Percentiles rank a stretch among this genome's conserved stretches.
These are phyloP conservation scores for Phataginus tricuspis DNA, from an alignment of 2,797 vertebrate species.

Conservation along the genomic window DNA sequence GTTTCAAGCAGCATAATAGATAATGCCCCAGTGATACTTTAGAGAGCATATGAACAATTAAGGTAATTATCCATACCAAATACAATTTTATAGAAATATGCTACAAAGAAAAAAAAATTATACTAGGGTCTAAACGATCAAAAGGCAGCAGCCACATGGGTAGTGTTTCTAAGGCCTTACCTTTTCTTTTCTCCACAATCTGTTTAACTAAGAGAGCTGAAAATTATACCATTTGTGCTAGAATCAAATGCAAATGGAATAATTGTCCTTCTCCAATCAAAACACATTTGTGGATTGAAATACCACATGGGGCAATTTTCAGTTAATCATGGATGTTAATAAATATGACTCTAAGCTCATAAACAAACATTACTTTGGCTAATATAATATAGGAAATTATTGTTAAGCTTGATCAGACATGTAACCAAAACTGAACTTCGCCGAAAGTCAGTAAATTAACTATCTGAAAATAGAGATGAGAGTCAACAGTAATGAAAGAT, in stretches of 20 bases:
- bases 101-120: constrained; percentile 55
- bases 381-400: constrained; percentile 82
- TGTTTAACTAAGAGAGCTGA: constrained; percentile 70
- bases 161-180: background rate
- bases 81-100: constrained; percentile 64
- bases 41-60: constrained; percentile 64
- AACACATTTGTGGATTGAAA: constrained; percentile 77
- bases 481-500: constrained; percentile 81
- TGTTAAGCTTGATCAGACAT: constrained; percentile 83
- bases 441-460: constrained; percentile 83
- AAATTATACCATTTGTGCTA: constrained; percentile 66
- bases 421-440: constrained; percentile 82
- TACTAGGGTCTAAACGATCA: background rate
- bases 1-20: constrained; percentile 6
- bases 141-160: background rate
- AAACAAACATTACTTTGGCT: constrained; percentile 76
- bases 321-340: constrained; percentile 79
- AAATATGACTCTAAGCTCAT: constrained; percentile 78
- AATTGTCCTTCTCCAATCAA: constrained; percentile 74
- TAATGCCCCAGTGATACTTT: constrained; percentile 50
- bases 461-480: constrained; percentile 77
- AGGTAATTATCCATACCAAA: constrained; percentile 67
- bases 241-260: constrained; percentile 69
- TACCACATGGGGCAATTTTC: constrained; percentile 74
- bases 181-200: constrained; percentile 51